Percentiles rank a stretch among this genome's conserved stretches.
Conservation (phyloP, 2,113 vertebrate genomes). For the Ammospiza caudacuta region DNA sequence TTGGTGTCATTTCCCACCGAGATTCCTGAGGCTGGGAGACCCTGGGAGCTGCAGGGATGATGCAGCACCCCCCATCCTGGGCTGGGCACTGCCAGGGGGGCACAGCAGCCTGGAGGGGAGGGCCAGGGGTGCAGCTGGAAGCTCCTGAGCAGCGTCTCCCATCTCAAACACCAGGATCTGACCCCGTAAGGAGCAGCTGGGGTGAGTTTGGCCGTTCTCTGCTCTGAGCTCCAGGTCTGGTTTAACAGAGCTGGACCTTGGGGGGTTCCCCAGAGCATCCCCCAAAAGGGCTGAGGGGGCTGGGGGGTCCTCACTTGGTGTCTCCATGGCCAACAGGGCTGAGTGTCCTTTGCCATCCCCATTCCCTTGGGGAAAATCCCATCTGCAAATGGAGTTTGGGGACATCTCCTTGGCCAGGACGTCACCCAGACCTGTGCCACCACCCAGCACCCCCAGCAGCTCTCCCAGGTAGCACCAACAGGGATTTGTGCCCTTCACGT, state of each 20-base stretch:
- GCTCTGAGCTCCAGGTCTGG: not conserved
- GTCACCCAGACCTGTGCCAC: not conserved
- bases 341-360: too few species aligned
- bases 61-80: not conserved
- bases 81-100: not conserved
- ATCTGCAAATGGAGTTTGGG: too few species aligned
- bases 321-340: too few species aligned
- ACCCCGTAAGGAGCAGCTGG: fast-evolving
- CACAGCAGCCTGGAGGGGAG: not conserved
- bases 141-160: not conserved
- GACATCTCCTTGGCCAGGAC: not conserved
- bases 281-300: too few species aligned
- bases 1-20: not conserved
- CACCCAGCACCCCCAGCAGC: not conserved
- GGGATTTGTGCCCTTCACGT: fast-evolving
- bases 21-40: not conserved
- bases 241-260: too few species aligned
- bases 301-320: too few species aligned
- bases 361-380: too few species aligned
- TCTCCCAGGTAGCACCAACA: not conserved
- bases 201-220: not conserved
- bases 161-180: not conserved
- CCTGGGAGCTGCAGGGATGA: not conserved
- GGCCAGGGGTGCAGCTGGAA: fast-evolving
- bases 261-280: too few species aligned